phyloP scores from a whole-genome alignment of 2,888 invertebrate genomes.

The Trichopria drosophilae region DNA sequence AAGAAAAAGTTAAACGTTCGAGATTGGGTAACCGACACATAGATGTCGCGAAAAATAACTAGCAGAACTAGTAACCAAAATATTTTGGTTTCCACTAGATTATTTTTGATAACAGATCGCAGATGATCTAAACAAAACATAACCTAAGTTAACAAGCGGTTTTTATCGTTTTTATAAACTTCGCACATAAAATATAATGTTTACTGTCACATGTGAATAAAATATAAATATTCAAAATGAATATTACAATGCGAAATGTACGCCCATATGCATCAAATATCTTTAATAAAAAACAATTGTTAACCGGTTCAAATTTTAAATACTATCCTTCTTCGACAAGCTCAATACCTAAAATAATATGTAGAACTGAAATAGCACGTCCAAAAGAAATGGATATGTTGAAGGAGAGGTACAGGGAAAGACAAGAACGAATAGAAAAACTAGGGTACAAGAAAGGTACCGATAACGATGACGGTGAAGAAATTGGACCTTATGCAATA shows the following conservation, averaged over 20 bases:
- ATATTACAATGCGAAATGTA: background rate
- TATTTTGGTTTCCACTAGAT: too few species aligned
- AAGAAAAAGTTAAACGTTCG: too few species aligned
- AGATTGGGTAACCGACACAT: too few species aligned
- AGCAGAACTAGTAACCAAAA: too few species aligned
- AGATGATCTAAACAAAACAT: too few species aligned
- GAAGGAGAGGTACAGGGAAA: background rate
- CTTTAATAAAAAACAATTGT: background rate
- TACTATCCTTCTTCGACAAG: background rate
- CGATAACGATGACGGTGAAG: slow-evolving; percentile 8
- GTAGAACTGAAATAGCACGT: slow-evolving; percentile 18
- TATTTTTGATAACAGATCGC: too few species aligned
- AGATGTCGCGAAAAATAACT: too few species aligned
- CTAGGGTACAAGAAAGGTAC: background rate
- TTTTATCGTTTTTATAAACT: too few species aligned
- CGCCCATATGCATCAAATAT: background rate
- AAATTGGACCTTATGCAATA: slow-evolving; percentile 32
- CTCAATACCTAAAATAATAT: background rate
- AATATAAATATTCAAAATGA: background rate
- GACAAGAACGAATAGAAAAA: background rate
- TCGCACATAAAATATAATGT: too few species aligned
- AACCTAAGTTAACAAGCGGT: too few species aligned
- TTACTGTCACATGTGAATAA: too few species aligned
- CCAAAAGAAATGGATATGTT: slow-evolving; percentile 23
- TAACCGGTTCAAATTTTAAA: too few species aligned